A percentile compares a stretch with the other conserved stretches of the same genome.
Evolutionary conservation across 1,140 invertebrate genomes (phyloP).

Genomic region (Tetragonula clypearis): DNA sequence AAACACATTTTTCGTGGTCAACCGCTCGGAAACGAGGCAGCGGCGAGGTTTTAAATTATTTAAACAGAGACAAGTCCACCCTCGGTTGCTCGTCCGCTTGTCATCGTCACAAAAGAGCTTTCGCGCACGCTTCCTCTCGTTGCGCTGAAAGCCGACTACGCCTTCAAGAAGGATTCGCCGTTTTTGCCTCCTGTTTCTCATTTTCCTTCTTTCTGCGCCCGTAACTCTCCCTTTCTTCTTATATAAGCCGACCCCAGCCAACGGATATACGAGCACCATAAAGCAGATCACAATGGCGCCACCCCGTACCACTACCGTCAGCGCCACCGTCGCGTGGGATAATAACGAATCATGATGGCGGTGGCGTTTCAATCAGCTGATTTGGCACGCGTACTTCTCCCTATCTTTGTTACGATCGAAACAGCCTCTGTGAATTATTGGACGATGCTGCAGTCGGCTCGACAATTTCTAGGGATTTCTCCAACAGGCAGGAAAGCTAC

Average conservation of each 20-base stretch:
- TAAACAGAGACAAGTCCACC: constrained; percentile 12
- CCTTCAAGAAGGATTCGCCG: constrained; percentile 4
- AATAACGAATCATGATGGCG: constrained; percentile 53
- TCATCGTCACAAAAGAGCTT: constrained; percentile 18
- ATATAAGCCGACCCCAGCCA: not conserved
- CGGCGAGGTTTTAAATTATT: not conserved
- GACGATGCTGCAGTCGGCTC: not conserved
- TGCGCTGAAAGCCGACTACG: not conserved
- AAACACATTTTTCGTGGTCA: not conserved
- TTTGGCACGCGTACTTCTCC: constrained; percentile 1
- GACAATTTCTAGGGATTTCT: not conserved
- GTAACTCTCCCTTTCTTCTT: not conserved
- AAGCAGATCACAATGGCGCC: not conserved
- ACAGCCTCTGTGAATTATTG: not conserved
- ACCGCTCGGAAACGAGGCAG: not conserved
- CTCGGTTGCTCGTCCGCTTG: not conserved
- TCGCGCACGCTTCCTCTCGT: not conserved
- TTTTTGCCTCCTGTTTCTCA: constrained; percentile 28
- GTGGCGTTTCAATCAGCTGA: constrained; percentile 22
- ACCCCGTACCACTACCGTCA: not conserved
- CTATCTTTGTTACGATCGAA: constrained; percentile 12
- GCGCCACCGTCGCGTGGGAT: constrained; percentile 28
- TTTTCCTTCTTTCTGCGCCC: not conserved
- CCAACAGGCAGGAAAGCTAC: not conserved
- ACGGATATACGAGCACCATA: constrained; percentile 5